Percentiles rank a stretch among this genome's conserved stretches.
phyloP scores from a whole-genome alignment of 2,888 invertebrate species.

The Acanthosepion lycidas region DNA sequence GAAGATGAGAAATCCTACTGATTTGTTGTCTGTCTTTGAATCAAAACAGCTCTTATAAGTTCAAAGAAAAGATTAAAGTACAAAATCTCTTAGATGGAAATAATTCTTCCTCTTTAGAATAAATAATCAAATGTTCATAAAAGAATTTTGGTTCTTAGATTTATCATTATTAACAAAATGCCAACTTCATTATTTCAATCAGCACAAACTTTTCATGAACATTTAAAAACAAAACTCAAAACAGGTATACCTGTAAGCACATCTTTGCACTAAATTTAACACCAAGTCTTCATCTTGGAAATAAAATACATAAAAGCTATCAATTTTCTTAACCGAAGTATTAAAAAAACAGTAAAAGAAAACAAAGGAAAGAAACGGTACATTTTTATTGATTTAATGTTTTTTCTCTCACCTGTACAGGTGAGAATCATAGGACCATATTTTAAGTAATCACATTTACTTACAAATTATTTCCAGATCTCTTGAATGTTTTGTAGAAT shows the following conservation, averaged over 20 bases:
- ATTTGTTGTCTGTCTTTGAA: too few species aligned
- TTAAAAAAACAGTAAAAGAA: neutral
- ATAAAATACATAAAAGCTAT: constrained; percentile 24
- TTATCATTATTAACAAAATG: too few species aligned
- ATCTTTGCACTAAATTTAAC: neutral
- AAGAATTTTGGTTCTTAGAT: too few species aligned
- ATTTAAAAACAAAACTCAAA: neutral
- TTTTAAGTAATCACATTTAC: constrained; percentile 12
- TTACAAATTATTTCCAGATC: constrained; percentile 23
- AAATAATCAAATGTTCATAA: too few species aligned
- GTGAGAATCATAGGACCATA: neutral
- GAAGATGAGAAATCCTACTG: too few species aligned
- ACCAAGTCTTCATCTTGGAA: neutral
- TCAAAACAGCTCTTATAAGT: too few species aligned
- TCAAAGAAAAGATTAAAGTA: too few species aligned
- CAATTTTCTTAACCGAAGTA: neutral
- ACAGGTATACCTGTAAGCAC: neutral
- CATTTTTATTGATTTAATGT: neutral
- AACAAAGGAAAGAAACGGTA: neutral
- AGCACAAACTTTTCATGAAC: neutral
- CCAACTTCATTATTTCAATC: too few species aligned
- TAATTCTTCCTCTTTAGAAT: too few species aligned
- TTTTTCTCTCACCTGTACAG: constrained; percentile 1
- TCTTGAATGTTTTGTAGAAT: neutral
- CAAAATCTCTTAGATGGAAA: too few species aligned